A percentile compares a stretch with the other conserved stretches of the same genome.
Conservation (phyloP, 2,797 vertebrate genomes). For the Microchirus variegatus region DNA sequence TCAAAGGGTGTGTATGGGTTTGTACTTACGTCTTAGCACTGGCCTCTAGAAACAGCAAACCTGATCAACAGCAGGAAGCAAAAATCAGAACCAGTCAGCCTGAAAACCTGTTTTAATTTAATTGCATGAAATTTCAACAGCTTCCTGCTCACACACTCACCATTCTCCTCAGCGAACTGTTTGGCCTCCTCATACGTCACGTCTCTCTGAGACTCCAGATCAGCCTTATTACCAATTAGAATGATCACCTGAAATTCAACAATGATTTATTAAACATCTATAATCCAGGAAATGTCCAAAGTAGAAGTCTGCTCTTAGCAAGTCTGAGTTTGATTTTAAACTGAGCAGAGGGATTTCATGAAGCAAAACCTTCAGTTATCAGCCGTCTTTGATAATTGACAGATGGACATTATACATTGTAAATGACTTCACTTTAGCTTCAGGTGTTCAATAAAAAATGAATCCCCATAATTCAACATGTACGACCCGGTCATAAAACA, state of each 20-base stretch:
- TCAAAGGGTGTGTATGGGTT: not conserved
- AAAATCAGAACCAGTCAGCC: conserved; percentile 2
- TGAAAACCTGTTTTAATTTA: too few relatives aligned
- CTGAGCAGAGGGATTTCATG: not conserved
- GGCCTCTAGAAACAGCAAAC: conserved; percentile 96
- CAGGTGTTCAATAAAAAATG: too few relatives aligned
- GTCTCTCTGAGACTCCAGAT: conserved; percentile 96
- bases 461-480: too few relatives aligned
- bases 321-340: not conserved
- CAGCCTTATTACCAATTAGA: conserved; percentile 97
- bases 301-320: too few relatives aligned
- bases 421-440: too few relatives aligned
- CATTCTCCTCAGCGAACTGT: conserved; percentile 98
- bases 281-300: not conserved
- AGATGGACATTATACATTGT: too few relatives aligned
- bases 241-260: conserved; percentile 88
- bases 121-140: not conserved
- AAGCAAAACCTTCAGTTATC: not conserved
- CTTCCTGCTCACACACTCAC: conserved; percentile 67
- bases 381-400: too few relatives aligned
- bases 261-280: not conserved
- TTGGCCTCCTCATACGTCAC: conserved; percentile 99
- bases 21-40: conserved; percentile 97
- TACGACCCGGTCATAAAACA: too few relatives aligned
- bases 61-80: conserved; percentile 67